Conservation (phyloP, 2,797 vertebrate genomes). For the Calcarius lapponicus region DNA sequence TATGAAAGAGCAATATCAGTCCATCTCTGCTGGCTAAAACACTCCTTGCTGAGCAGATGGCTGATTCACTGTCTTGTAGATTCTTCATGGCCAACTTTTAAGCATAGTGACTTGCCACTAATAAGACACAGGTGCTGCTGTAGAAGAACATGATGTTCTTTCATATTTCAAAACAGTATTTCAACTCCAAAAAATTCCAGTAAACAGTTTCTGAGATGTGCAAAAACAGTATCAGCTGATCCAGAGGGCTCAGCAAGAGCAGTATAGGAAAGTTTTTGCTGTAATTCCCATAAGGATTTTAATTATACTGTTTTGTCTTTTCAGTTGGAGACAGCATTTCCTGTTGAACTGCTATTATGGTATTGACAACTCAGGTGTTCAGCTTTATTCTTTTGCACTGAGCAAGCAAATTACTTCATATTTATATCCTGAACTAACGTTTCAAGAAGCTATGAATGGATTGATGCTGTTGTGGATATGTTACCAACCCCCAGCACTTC, state of each 20-base stretch:
- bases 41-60: slow-evolving; percentile 31
- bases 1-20: slow-evolving; percentile 29
- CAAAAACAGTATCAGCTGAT: not conserved
- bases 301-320: slow-evolving; percentile 14
- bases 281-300: not conserved
- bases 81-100: slow-evolving; percentile 33
- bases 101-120: slow-evolving; percentile 32
- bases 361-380: slow-evolving; percentile 22
- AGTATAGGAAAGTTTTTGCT: not conserved
- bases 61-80: slow-evolving; percentile 13
- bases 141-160: slow-evolving; percentile 44
- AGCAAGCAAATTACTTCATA: not conserved
- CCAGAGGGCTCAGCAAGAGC: not conserved
- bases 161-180: slow-evolving; percentile 24
- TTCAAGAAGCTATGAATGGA: not conserved
- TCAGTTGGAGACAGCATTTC: not conserved
- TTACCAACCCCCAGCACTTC: not conserved
- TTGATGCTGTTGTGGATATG: not conserved
- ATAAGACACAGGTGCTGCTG: slow-evolving; percentile 34
- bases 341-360: not conserved
- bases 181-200: slow-evolving; percentile 7
- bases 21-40: not conserved
- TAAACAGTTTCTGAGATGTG: slow-evolving; percentile 19
- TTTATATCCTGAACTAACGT: not conserved
- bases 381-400: not conserved